Percentiles rank a stretch among this genome's conserved stretches.
Evolutionary conservation across 2,113 vertebrate genomes (phyloP).

Genomic region (Emydocephalus ijimae): DNA sequence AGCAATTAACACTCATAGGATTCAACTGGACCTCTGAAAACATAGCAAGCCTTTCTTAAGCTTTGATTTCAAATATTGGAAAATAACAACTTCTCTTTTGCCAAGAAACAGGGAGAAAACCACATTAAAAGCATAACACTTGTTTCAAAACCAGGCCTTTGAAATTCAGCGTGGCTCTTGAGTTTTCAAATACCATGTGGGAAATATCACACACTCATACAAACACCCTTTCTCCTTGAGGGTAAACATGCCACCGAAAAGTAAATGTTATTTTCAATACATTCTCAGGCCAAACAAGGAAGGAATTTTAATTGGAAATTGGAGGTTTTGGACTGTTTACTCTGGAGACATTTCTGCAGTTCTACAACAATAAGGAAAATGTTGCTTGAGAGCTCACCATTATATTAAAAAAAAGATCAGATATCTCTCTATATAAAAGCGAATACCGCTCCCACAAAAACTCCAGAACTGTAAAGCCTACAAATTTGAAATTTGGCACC

Average conservation of each 20-base stretch:
- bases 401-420: background rate
- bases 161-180: background rate
- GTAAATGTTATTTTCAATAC: background rate
- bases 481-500: no score
- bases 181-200: background rate
- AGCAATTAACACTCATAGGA: background rate
- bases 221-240: background rate
- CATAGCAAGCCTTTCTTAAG: background rate
- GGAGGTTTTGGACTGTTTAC: background rate
- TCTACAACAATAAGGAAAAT: background rate
- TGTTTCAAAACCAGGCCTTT: background rate
- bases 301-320: background rate
- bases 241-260: background rate
- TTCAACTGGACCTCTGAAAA: background rate
- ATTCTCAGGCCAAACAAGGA: background rate
- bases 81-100: constrained; percentile 34
- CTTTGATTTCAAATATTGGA: background rate
- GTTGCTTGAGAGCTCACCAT: background rate
- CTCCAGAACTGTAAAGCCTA: no score
- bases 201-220: background rate
- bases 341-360: background rate
- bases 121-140: constrained; percentile 16
- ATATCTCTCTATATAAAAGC: background rate
- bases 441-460: no score
- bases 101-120: background rate